A percentile compares a stretch with the other conserved stretches of the same genome.
Conservation (phyloP, 2,797 vertebrate species). For the Melanotaenia nigrans region DNA sequence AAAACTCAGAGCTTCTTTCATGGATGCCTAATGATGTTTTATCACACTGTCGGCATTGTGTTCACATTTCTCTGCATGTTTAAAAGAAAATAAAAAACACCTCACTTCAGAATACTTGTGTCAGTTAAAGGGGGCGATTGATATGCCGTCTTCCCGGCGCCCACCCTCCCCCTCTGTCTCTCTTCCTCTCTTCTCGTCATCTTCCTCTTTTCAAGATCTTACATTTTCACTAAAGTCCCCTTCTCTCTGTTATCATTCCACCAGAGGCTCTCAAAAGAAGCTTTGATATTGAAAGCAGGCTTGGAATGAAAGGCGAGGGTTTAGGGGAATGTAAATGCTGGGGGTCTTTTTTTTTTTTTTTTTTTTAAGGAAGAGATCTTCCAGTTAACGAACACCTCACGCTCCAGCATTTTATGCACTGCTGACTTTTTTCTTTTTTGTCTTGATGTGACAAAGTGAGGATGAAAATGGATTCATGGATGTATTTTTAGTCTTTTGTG, state of each 20-base stretch:
- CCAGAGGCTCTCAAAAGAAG: conserved; percentile 79
- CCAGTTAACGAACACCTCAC: conserved; percentile 76
- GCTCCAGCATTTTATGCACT: conserved; percentile 46
- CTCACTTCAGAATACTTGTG: conserved; percentile 71
- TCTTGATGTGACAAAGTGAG: conserved; percentile 53
- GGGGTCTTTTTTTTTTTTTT: conserved; percentile 61
- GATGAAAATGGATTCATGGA: conserved; percentile 47
- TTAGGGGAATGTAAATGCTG: conserved; percentile 81
- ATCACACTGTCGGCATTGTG: conserved; percentile 62
- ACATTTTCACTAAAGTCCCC: conserved; percentile 81
- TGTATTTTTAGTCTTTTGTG: conserved; percentile 56
- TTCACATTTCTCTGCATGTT: conserved; percentile 64
- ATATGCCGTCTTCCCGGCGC: conserved; percentile 61
- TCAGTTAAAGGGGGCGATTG: conserved; percentile 77
- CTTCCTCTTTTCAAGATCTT: conserved; percentile 78
- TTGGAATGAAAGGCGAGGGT: conserved; percentile 78
- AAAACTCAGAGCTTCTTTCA: conserved; percentile 59
- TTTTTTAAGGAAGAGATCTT: conserved; percentile 74
- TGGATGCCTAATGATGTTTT: conserved; percentile 73
- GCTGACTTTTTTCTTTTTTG: conserved; percentile 27
- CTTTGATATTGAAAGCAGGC: conserved; percentile 86
- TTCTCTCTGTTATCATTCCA: conserved; percentile 80
- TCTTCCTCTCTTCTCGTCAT: conserved; percentile 57
- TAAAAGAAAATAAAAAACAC: conserved; percentile 48
- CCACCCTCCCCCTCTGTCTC: conserved; percentile 44